Base-by-base conservation (phyloP, 2,113 vertebrate genomes). In the Osmerus eperlanus region DNA sequence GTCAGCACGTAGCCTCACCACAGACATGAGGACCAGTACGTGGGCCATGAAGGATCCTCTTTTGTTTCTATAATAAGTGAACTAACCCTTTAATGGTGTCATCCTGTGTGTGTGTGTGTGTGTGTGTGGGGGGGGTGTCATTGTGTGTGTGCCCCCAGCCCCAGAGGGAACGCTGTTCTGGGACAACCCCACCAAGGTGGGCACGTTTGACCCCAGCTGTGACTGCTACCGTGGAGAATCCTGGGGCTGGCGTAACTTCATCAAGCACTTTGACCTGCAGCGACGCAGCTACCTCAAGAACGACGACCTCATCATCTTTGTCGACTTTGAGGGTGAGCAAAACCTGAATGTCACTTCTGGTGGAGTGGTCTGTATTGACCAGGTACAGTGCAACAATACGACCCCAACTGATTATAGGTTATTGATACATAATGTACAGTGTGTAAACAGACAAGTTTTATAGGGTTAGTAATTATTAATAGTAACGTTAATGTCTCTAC, bases 1-100 rank as follows among this genome's bases (percentile, higher is more conserved):
- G 13, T 76, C 94, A 0, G 95, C 88, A 54, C 86, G 81, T 73
- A 93, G 92, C 78, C 92, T 97, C 53, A 95, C 94, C 0, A 96
- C 96, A 25, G 87, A 63, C 61, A 4, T 63, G 61, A 29, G 28
- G 2, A 63, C 15, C 23, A 63, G 23, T 63, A 16, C 0, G 61
- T 63, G 23, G 16, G 16, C 32, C 32, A 0, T 36, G 6, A 36
- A 36, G 4, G 3, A 36, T 36, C 32, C 29, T 32, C 4, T 7
- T 36, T 36, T 36, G 32, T 36, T 36, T 36, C 32, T 14, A 28
- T 11, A 64, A 64, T 7, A 13, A 16, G 7, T 41, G 12, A 16
- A 41, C 14, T 72, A 23, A 41, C 16, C n/a, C 16, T 41, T 65
- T 65, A 19, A n/a, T 65, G n/a, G 32, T 65, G 3, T 18, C 9